Base-by-base conservation (phyloP, 1,140 invertebrate species). In the Brachionus manjavacas region DNA sequence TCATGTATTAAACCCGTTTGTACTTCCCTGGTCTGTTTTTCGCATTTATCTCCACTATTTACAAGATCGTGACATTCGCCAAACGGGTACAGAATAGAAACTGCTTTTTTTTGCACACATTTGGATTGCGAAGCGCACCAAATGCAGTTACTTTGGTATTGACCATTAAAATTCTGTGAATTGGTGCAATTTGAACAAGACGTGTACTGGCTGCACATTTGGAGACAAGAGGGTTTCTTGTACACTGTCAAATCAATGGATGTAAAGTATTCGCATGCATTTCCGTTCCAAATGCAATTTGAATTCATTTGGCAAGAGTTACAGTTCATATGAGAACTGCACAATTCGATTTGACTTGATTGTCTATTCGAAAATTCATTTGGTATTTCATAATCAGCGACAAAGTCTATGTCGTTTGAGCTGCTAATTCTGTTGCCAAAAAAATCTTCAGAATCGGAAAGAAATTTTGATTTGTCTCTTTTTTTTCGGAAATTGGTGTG, bases 51-150 rank as follows among this genome's bases (percentile, higher is more conserved):
- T 43, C 31, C 52, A 23, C 35, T 55, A 25, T 46, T 16, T 20
- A 68, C 28, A 14, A 81, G 52, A 64, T 81, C 11, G 66, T 64
- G 20, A 68, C 79, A 81, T 31, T 81, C 79, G 6, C 31, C 31
- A 14, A 81, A 81, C 11, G 79, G 79, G 35, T 43, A 81, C 52
- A 81, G 12, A 39, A 81, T 43, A 1, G 79, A 46, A 4, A 68
- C n/a, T 43, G 79, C 79, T 23, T 60, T 68, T 68, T 81, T 60
- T 81, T 39, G 79, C 6, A 81, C 31, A 46, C 79, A 81, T 66
- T 60, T 81, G 4, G 79, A 81, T 9, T 81, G 79, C 2, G 20
- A 28, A 1, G 52, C 52, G 39, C 79, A 81, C 79, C 79, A 81
- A 64, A 81, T 43, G 43, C 79, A 81, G 16, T 46, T 46, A 6